Conservation (phyloP, 2,113 vertebrate genomes). For the Acrocephalus arundinaceus region DNA sequence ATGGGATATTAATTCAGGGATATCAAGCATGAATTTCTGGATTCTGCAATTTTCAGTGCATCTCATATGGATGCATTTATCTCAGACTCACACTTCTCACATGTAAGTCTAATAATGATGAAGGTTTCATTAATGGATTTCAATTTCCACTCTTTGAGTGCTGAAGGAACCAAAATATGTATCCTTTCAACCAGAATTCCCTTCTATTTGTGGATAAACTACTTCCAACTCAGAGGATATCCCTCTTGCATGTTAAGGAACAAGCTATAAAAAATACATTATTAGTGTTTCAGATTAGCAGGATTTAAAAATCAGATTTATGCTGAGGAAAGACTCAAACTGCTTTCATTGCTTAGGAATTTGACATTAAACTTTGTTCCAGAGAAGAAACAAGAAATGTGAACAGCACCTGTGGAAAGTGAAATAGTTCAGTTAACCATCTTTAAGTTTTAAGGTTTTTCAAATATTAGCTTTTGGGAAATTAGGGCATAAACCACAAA, state of each 20-base stretch:
- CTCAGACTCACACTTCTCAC: neutral
- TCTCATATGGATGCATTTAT: neutral
- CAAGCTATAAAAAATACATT: neutral
- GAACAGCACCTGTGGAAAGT: neutral
- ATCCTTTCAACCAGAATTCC: neutral
- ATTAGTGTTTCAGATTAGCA: neutral
- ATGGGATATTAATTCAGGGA: neutral
- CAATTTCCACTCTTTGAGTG: neutral
- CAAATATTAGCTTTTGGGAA: neutral
- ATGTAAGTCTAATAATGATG: neutral
- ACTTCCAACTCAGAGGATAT: neutral
- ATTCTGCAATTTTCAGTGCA: neutral
- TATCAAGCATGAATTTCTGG: neutral
- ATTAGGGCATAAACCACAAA: neutral
- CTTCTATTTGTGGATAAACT: neutral
- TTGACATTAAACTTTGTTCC: neutral
- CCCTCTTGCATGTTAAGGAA: neutral
- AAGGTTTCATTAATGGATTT: neutral
- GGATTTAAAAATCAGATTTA: neutral
- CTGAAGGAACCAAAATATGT: neutral
- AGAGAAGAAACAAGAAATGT: neutral
- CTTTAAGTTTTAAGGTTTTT: neutral
- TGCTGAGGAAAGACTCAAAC: neutral
- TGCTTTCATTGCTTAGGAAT: neutral
- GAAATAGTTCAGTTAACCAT: neutral